A percentile compares a stretch with the other conserved stretches of the same genome.
These are phyloP conservation scores for Fukomys damarensis DNA, from an alignment of 2,113 vertebrate species.

Conservation along the genomic window DNA sequence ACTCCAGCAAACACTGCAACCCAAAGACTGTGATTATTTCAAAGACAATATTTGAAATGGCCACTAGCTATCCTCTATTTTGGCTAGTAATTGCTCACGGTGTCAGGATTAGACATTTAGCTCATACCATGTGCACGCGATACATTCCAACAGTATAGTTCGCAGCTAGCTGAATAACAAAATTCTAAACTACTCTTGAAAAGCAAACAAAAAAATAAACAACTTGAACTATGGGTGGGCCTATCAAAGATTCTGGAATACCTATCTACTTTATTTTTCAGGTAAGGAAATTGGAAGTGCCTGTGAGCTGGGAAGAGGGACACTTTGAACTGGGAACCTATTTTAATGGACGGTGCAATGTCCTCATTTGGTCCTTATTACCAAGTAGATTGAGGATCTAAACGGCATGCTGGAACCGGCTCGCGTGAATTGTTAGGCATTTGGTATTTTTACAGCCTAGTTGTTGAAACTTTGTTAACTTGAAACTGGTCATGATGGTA, in stretches of 20 bases:
- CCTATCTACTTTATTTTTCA: background rate
- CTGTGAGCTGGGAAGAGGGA: background rate
- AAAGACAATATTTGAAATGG: conserved; percentile 46
- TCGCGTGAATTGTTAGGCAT: background rate
- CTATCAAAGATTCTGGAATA: background rate
- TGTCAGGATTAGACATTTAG: background rate
- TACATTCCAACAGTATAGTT: background rate
- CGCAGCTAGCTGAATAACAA: background rate
- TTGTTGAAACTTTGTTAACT: background rate
- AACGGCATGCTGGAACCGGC: background rate
- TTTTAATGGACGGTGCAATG: background rate
- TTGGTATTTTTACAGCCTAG: background rate
- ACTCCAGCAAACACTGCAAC: background rate
- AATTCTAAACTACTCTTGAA: background rate
- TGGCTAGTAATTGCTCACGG: background rate
- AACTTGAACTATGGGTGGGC: background rate
- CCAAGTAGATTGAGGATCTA: background rate
- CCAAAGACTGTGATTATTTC: conserved; percentile 34
- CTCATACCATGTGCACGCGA: background rate
- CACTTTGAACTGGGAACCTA: background rate
- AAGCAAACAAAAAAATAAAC: background rate
- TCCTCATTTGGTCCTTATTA: background rate
- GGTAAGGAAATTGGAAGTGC: background rate
- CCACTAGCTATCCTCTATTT: background rate
- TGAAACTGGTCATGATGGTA: background rate